Conservation (phyloP, 2,888 invertebrate species). For the Parapristionchus giblindavisi region DNA sequence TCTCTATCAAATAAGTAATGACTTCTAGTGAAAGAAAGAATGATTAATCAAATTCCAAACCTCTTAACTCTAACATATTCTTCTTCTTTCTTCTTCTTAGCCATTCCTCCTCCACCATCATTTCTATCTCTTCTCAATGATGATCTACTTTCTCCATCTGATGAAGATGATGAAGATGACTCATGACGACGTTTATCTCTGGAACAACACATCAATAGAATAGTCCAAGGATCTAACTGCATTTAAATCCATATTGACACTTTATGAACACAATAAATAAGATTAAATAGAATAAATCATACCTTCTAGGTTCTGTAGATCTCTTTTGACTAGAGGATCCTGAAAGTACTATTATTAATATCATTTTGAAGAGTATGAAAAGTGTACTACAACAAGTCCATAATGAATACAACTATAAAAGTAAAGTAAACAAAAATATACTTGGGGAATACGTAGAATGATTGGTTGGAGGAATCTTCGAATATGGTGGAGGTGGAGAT, state of each 20-base stretch:
- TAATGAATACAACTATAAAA: too few species aligned
- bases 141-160: background rate
- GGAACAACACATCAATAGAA: background rate
- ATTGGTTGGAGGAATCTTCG: slow-evolving; percentile 6
- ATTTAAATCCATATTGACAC: too few species aligned
- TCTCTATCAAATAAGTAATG: background rate
- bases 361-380: too few species aligned
- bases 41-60: background rate
- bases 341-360: background rate
- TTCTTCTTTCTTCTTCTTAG: background rate
- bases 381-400: too few species aligned
- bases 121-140: background rate
- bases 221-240: too few species aligned
- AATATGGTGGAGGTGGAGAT: slow-evolving; percentile 31
- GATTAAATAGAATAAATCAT: background rate
- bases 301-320: too few species aligned
- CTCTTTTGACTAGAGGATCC: too few species aligned
- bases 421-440: too few species aligned
- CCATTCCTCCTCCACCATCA: background rate
- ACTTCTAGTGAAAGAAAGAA: background rate
- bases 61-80: slow-evolving; percentile 26
- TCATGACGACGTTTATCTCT: slow-evolving; percentile 26
- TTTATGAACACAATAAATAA: too few species aligned
- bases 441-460: too few species aligned
- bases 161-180: slow-evolving; percentile 14